Base-by-base conservation (phyloP, 2,888 invertebrate genomes). In the Apodemia mormo region DNA sequence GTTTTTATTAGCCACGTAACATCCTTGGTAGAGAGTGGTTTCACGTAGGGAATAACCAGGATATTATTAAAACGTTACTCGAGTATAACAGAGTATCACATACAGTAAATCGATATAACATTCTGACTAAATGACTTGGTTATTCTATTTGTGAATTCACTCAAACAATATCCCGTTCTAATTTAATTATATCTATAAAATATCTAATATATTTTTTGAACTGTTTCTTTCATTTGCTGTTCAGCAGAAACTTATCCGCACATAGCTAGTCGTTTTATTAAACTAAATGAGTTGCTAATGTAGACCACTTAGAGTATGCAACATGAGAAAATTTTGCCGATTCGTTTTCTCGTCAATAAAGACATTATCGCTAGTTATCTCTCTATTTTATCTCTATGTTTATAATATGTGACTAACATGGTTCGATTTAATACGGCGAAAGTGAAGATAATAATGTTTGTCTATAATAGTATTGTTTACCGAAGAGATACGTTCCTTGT, bases 1-100 rank as follows among this genome's bases (percentile, higher is more conserved):
- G 76, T 78, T 82, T 87, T 80, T 85, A 84, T 86, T 89, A 88
- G 90, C 89, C 90, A 90, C 89, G 75, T 88, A 88, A 83, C 88
- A 86, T 85, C 86, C 86, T 88, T 87, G 78, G 72, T 76, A 12
- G 12, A 58, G 58, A 30, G 58, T 58, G 30, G 8, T 58, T 58
- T 58, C 58, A 58, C 12, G n/a, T 4, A 29, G 58, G 29, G 30
- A 2, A 12, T 58, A 58, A 58, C 9, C 58, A 45, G 45, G 12
- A 6, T 45, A 45, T 12, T 45, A 12, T 2, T 12, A 10, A 43
- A 43, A 43, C 0, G 10, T 43, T 43, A 45, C 10, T 40, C 40
- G 40, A 40, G 40, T 45, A 45, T 12, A 12, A 45, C 12, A 10
- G 12, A 12, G 45, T 22, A 0, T 22, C 22, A 45, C 3, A 40